Conservation (phyloP, 1,140 invertebrate species). For the Carposina sasakii region DNA sequence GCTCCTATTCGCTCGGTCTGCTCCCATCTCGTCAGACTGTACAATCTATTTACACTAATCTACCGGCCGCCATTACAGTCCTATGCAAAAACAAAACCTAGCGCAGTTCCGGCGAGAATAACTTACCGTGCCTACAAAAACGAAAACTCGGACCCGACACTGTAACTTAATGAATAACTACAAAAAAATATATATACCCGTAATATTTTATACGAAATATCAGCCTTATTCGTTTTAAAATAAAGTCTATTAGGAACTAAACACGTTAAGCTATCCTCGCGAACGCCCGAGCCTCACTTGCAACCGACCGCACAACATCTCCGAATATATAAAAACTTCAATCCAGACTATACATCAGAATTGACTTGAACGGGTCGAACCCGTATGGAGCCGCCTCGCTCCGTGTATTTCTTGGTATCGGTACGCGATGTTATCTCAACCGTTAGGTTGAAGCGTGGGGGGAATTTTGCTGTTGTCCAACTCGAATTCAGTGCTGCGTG, state of each 20-base stretch:
- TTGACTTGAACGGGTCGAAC: slow-evolving; percentile 17
- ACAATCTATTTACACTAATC: too few species aligned
- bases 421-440: slow-evolving; percentile 34
- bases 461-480: slow-evolving; percentile 50
- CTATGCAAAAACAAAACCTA: slow-evolving; percentile 9
- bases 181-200: slow-evolving; percentile 41
- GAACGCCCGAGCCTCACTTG: slow-evolving; percentile 20
- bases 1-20: too few species aligned
- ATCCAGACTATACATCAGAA: slow-evolving; percentile 20
- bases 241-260: slow-evolving; percentile 60
- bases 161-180: slow-evolving; percentile 23
- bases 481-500: slow-evolving; percentile 27
- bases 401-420: slow-evolving; percentile 42
- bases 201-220: slow-evolving; percentile 49
- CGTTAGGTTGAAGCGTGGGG: slow-evolving; percentile 60
- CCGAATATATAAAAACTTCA: slow-evolving; percentile 33
- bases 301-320: slow-evolving; percentile 18
- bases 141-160: slow-evolving; percentile 17
- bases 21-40: too few species aligned
- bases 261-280: slow-evolving; percentile 52
- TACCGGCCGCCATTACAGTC: too few species aligned
- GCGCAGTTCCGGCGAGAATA: slow-evolving; percentile 40
- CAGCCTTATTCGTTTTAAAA: slow-evolving; percentile 57
- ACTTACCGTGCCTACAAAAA: slow-evolving; percentile 29
- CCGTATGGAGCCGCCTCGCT: slow-evolving; percentile 43